A percentile compares a stretch with the other conserved stretches of the same genome.
These are phyloP conservation scores for honey bee (Apis mellifera) DNA, from an alignment of 1,140 invertebrate species.

Conservation along the genomic window DNA sequence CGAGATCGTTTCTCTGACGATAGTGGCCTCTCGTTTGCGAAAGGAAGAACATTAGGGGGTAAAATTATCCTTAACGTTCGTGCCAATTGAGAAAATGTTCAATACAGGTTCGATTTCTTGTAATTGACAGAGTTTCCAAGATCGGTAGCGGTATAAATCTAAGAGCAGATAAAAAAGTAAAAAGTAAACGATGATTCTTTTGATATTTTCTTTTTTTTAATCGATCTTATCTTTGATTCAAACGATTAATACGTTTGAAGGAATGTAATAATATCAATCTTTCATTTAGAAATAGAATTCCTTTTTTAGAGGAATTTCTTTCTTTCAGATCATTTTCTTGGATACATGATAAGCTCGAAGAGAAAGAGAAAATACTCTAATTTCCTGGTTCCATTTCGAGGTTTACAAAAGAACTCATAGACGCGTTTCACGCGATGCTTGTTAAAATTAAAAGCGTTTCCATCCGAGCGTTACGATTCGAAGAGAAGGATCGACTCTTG, in stretches of 20 bases:
- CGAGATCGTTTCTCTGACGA: not conserved
- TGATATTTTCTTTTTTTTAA: no score
- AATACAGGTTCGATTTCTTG: no score
- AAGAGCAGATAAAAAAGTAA: no score
- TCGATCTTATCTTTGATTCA: no score
- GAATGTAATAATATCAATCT: no score
- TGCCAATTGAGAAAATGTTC: not conserved
- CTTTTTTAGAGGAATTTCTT: not conserved
- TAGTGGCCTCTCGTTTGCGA: not conserved
- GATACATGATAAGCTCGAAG: not conserved
- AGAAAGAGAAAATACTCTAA: not conserved
- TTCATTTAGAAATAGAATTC: no score
- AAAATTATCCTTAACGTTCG: not conserved
- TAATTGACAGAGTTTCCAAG: no score
- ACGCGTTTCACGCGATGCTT: constrained; percentile 7
- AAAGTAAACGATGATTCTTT: no score
- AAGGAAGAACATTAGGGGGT: not conserved
- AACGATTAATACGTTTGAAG: no score
- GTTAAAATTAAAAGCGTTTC: constrained; percentile 35
- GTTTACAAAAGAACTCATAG: not conserved
- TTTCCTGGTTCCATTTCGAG: not conserved
- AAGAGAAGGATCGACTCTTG: constrained; percentile 26
- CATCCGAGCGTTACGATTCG: not conserved
- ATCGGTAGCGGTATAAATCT: no score
- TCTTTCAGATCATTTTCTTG: not conserved